Conservation (phyloP, 2,888 invertebrate genomes). For the Callyntrura sp. region DNA sequence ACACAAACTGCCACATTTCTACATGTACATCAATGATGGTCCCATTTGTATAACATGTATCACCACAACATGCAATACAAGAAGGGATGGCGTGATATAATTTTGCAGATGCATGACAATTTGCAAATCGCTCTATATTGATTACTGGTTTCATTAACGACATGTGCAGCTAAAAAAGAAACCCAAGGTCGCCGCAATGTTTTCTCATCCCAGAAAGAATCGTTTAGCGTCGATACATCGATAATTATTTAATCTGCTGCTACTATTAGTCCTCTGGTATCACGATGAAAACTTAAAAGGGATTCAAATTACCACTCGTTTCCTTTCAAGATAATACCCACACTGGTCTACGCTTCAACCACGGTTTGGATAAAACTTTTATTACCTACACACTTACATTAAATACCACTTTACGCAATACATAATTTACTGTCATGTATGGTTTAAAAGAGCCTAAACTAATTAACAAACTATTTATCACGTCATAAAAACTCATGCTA, state of each 20-base stretch:
- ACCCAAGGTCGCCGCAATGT: slow-evolving; percentile 33
- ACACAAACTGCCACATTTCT: too few species aligned
- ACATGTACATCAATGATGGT: too few species aligned
- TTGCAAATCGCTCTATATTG: not conserved
- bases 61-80: too few species aligned
- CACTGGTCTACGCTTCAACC: too few species aligned
- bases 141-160: not conserved
- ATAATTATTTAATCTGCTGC: too few species aligned
- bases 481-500: not conserved
- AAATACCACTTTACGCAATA: too few species aligned
- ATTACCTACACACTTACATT: too few species aligned
- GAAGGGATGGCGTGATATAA: too few species aligned
- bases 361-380: not conserved
- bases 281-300: not conserved
- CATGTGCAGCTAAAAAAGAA: slow-evolving; percentile 7
- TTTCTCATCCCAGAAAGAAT: slow-evolving; percentile 14
- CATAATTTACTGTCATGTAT: not conserved
- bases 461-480: slow-evolving; percentile 20
- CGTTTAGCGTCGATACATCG: too few species aligned
- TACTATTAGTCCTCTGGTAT: not conserved
- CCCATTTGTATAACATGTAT: too few species aligned
- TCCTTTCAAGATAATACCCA: not conserved
- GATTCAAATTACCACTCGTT: not conserved
- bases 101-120: slow-evolving; percentile 32
- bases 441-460: not conserved